Base-by-base conservation (phyloP, 2,888 invertebrate species). In the Crocallis elinguaria region DNA sequence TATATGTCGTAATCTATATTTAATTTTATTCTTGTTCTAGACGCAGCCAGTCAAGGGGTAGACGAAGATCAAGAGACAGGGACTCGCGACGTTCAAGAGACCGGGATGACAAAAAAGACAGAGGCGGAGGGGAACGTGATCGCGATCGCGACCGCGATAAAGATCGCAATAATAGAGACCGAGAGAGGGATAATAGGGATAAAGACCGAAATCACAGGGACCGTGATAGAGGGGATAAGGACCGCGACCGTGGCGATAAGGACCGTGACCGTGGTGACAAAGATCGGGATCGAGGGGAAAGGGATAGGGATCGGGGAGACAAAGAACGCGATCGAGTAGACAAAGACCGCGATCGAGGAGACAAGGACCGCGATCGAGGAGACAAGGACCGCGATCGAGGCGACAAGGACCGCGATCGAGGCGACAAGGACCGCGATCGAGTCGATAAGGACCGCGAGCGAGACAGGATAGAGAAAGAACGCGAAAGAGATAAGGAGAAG, bases 1-100 rank as follows among this genome's bases (percentile, higher is more conserved):
- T n/a, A n/a, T 1, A n/a, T 3, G n/a, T 3, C 9, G 2, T 25
- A 9, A 17, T 11, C 1, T 35, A 1, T 17, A 11, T 3, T 9
- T 2, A 35, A 7, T 19, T 0, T 0, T 3, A 7, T 1, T 11
- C 5, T 16, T 7, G 14, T 41, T 42, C 25, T 64, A 90, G 90
- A 67, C 82, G 88, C 42, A 88, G 88, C 76, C 76, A 86, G 52
- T 89, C 88, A 72, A 84, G 84, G 74, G 88, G 91, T 23, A 79
- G 57, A 73, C 92, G 92, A 77, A 92, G 88, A 80, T 88, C 93
- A 69, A 93, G 92, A 76, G 95, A 95, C 79, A 93, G 93, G 67
- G 94, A 93, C 64, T 79, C 87, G 58, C 89, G 88, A 43, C 92
- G 92, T 42, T 92, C 93, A 49, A 91, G 87, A 63, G 94, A 94